Evolutionary conservation across 2,113 vertebrate genomes (phyloP), one percentile per base, ranked within the genome.

Genomic region (Solea senegalensis): DNA sequence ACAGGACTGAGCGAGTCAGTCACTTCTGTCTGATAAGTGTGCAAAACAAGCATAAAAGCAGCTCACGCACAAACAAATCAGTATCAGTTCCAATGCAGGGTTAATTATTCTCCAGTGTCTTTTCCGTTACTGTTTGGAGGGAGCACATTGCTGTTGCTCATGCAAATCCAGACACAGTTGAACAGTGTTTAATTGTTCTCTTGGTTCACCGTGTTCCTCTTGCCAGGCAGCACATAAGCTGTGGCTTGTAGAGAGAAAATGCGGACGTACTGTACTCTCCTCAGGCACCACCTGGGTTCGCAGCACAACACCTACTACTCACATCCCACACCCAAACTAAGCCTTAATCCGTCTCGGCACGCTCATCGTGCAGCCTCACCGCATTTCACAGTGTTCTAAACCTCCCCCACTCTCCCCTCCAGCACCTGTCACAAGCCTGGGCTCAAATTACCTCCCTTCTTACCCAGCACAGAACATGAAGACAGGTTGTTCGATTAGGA

Each of bases 341-440:
- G 63, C 44, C 71, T 72, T 75, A 80, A 91, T 90, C 85, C 60
- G 7, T 88, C 78, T 80, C 78, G 8, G 77, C 81, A 86, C 21
- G 9, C 67, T 72, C 39, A 4, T 60, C 27, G 14, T 39, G 57
- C 56, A 54, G 68, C 68, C 70, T 63, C 56, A 7, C 59, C 72
- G 15, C 65, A 75, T 84, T 83, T 78, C 1, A 3, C 4, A 14
- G 44, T 80, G 74, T 84, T 62, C 78, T 71, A 14, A 62, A 73
- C 82, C 77, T 72, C 72, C 60, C 65, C 62, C 78, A 59, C 70
- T 69, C 45, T 72, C 57, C 50, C 78, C 61, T 79, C 6, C 71
- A 84, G 86, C 87, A 91, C 84, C 88, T 90, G 89, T 74, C 80
- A 70, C 71, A 75, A 72, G 70, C 62, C 74, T 57, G 75, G 69